Evolutionary conservation across 2,113 vertebrate species (phyloP).

Genomic region (Petroica traversi): DNA sequence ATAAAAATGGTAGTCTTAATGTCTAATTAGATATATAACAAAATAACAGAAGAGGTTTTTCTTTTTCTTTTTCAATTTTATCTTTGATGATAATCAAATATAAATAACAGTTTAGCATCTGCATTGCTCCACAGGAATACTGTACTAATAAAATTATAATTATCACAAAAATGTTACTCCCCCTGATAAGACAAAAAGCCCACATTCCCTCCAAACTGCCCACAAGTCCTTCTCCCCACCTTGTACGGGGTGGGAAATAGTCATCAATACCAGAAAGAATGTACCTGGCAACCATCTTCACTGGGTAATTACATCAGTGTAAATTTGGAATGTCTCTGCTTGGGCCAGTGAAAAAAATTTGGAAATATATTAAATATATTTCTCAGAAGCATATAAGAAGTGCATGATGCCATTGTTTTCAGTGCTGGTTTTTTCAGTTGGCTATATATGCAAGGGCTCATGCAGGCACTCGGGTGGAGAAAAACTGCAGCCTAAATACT

Average conservation of each 20-base stretch:
- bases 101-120: constrained; percentile 67
- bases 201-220: not conserved
- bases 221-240: not conserved
- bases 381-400: not conserved
- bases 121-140: constrained; percentile 28
- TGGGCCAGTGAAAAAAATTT: not conserved
- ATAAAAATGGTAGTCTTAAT: constrained; percentile 54
- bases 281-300: not conserved
- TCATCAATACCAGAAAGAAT: not conserved
- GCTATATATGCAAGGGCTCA: not conserved
- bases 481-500: not conserved
- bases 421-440: not conserved
- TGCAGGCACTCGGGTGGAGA: not conserved
- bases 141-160: not conserved
- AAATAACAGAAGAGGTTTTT: constrained; percentile 13
- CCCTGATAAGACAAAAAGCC: not conserved
- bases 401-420: not conserved
- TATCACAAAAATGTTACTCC: not conserved
- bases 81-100: constrained; percentile 60
- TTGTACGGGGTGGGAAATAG: not conserved
- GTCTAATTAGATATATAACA: constrained; percentile 69
- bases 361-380: not conserved
- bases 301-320: not conserved
- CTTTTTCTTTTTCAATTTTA: constrained; percentile 59
- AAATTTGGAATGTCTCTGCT: not conserved